Percentiles rank a stretch among this genome's conserved stretches.
These are phyloP conservation scores for Galendromus occidentalis DNA, from an alignment of 1,140 invertebrate genomes.

Conservation along the genomic window DNA sequence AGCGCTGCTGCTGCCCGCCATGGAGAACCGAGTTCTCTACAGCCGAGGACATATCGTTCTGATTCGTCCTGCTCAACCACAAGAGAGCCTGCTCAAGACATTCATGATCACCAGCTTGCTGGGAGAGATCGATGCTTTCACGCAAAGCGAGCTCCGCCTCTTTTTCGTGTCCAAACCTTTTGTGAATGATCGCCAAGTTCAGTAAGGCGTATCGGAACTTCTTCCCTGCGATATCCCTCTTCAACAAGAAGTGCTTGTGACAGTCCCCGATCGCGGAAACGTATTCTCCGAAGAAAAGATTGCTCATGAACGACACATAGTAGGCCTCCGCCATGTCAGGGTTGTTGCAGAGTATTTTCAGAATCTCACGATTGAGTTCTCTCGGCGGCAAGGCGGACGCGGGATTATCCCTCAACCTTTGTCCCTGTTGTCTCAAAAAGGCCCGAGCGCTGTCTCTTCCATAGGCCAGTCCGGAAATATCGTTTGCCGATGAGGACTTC, in stretches of 20 bases:
- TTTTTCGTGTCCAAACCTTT: background rate
- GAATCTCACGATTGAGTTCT: background rate
- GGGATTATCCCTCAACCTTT: background rate
- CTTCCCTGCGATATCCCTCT: background rate
- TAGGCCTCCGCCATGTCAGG: background rate
- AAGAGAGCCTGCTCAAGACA: background rate
- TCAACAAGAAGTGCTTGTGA: constrained; percentile 4
- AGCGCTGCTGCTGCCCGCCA: background rate
- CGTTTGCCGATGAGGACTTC: too few relatives aligned
- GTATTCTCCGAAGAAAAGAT: background rate
- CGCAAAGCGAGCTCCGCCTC: background rate
- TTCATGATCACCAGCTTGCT: background rate
- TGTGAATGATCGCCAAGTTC: background rate
- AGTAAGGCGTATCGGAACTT: background rate
- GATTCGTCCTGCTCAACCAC: background rate
- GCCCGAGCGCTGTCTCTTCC: background rate
- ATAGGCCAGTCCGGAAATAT: background rate
- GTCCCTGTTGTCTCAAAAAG: background rate
- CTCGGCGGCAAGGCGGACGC: background rate
- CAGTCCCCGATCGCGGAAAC: background rate
- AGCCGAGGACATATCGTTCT: background rate
- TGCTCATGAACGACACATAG: background rate
- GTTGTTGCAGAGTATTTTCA: background rate
- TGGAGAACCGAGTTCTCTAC: background rate
- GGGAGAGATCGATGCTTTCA: constrained; percentile 5